Base-by-base conservation (phyloP, 2,888 invertebrate genomes). In the Lomographa bimaculata region DNA sequence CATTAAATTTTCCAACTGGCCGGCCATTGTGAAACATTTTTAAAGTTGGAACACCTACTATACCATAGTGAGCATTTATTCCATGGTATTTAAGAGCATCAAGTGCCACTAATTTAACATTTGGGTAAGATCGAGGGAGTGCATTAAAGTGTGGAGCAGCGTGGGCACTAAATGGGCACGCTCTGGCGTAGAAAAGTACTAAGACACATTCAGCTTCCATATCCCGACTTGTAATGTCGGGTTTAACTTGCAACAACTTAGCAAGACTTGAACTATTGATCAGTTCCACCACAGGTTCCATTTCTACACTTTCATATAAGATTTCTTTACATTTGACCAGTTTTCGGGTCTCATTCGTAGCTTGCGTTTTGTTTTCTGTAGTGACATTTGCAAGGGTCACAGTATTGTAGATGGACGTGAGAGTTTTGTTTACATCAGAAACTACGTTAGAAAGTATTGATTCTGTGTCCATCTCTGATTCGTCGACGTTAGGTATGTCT, bases 71-170 rank as follows among this genome's bases (percentile, higher is more conserved):
- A 0, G 97, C 95, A 80, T 97, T 97, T 29, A 97, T 95, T 45
- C 94, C 92, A 66, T 94, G 93, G 62, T 95, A 93, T 68, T 93
- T 93, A 57, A 95, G 91, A 1, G 97, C 97, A 89, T 99, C 97
- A 7, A 98, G 92, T 1, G 96, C 98, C 5, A 97, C 94, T 75
- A 97, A 92, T 80, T 95, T 94, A 0, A 99, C 90, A 57, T 94
- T 93, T 1, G 97, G 96, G 79, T 96, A 98, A 2, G 95, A 93
- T 63, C 96, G 90, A 1, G 97, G 95, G 11, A 98, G 75, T 0
- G 97, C 96, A 89, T 98, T 98, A 64, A 94, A 97, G 70, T 96
- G 93, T 3, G 96, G 96, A 0, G 97, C 98, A 3, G 97, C 95
- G 69, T 94, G 92, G 7, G 96, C 95, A 63, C 97, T 97, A 64